A percentile compares a stretch with the other conserved stretches of the same genome.
phyloP scores from a whole-genome alignment of 2,797 vertebrate genomes.

The Rhinella marina region DNA sequence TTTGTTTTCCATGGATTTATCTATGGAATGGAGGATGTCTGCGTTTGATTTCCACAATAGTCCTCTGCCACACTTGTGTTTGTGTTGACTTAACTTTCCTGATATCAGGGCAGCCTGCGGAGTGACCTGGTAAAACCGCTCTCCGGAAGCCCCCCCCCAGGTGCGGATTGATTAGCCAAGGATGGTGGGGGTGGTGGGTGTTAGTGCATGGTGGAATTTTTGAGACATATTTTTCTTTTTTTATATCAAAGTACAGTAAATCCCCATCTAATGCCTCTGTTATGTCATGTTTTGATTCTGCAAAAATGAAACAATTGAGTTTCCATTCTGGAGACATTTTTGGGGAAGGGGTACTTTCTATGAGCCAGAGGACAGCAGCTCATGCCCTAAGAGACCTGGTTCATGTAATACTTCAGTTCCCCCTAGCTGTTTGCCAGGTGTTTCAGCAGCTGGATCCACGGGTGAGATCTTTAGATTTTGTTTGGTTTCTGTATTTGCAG shows the following conservation, averaged over 20 bases:
- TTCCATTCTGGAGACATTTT: neutral
- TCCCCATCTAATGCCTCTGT: neutral
- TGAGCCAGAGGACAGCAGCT: no score
- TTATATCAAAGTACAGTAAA: constrained; percentile 24
- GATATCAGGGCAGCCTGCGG: constrained; percentile 1
- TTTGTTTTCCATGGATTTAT: constrained; percentile 34
- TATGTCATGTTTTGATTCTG: neutral
- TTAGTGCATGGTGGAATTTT: neutral
- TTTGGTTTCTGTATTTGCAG: neutral
- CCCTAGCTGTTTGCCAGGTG: neutral
- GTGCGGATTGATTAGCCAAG: neutral
- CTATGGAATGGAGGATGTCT: constrained; percentile 39
- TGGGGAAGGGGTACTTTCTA: no score
- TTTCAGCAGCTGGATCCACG: no score
- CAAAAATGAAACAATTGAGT: neutral
- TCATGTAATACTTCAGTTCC: no score
- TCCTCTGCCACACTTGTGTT: constrained; percentile 29
- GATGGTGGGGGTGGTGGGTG: no score
- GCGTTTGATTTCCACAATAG: neutral
- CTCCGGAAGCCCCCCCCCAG: neutral
- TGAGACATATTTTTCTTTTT: neutral
- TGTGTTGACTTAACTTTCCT: constrained; percentile 39
- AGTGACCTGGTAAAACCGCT: constrained; percentile 37
- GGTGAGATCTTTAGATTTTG: neutral
- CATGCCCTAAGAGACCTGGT: no score